Evolutionary conservation across 2,888 invertebrate genomes (phyloP).

Genomic region (Julus scanicus): DNA sequence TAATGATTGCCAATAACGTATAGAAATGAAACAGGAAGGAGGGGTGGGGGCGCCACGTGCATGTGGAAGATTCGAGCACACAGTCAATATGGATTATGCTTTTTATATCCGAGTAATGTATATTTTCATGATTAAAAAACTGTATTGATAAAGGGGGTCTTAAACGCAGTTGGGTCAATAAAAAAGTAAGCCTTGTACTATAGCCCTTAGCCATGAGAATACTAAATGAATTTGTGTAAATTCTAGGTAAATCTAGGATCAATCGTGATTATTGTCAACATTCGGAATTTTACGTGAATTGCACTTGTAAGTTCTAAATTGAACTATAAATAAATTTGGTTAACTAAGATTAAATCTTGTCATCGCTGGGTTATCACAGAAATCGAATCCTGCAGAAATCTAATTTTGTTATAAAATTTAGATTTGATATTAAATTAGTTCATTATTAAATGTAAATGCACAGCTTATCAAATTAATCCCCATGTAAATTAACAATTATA

Average conservation of each 20-base stretch:
- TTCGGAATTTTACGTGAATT: too few relatives aligned
- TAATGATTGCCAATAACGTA: not conserved
- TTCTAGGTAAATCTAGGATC: not conserved
- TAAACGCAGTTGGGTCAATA: not conserved
- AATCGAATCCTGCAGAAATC: too few relatives aligned
- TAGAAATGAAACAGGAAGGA: not conserved
- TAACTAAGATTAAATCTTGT: too few relatives aligned
- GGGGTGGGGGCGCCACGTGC: slow-evolving; percentile 1
- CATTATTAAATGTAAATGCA: too few relatives aligned
- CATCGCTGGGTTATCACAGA: too few relatives aligned
- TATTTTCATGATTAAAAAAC: not conserved
- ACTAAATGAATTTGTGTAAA: not conserved
- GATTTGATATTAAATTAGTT: too few relatives aligned
- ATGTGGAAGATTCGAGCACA: not conserved
- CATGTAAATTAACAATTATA: too few relatives aligned
- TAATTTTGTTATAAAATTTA: too few relatives aligned
- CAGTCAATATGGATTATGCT: not conserved
- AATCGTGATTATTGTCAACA: not conserved
- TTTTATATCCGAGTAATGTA: slow-evolving; percentile 1
- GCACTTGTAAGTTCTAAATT: too few relatives aligned
- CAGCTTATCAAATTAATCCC: too few relatives aligned
- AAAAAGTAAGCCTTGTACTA: not conserved
- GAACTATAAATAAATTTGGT: too few relatives aligned
- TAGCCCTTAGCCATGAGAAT: not conserved
- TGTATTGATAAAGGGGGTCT: not conserved